Percentiles rank a stretch among this genome's conserved stretches.
These are phyloP conservation scores for Mycteria americana DNA, from an alignment of 2,797 vertebrate species.

Conservation along the genomic window DNA sequence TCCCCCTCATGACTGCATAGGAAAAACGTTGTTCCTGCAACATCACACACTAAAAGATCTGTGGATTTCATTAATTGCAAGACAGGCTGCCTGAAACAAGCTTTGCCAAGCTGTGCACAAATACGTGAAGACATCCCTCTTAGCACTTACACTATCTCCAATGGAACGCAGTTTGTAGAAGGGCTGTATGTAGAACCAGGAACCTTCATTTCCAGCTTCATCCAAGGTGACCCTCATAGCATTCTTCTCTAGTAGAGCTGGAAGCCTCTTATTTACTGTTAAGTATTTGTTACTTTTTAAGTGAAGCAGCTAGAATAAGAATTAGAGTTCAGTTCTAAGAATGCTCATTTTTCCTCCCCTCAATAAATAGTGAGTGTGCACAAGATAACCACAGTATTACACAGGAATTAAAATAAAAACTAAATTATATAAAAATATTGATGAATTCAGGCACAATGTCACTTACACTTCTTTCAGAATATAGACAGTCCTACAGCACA, in stretches of 20 bases:
- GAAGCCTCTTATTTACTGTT: conserved; percentile 96
- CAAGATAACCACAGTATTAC: not conserved
- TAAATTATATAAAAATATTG: fast-evolving
- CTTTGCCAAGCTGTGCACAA: not conserved
- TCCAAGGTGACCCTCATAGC: conserved; percentile 97
- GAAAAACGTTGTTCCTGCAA: conserved; percentile 31
- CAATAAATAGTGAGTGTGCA: not conserved
- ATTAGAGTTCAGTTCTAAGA: conserved; percentile 61
- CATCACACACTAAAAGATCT: not conserved
- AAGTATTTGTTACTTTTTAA: conserved; percentile 99
- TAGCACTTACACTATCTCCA: conserved; percentile 92
- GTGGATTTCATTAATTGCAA: not conserved
- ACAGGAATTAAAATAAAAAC: not conserved
- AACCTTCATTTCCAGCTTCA: conserved; percentile 95
- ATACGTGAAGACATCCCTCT: fast-evolving
- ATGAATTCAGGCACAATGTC: not conserved
- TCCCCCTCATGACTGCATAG: conserved; percentile 39
- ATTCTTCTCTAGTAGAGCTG: conserved; percentile 96
- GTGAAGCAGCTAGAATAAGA: conserved; percentile 87
- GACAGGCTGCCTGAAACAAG: not conserved
- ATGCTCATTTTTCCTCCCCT: not conserved
- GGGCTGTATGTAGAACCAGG: conserved; percentile 99
- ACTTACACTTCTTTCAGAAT: not conserved
- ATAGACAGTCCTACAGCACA: not conserved
- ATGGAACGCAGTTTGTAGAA: conserved; percentile 98